Conservation (phyloP, 1,140 invertebrate genomes). For the Heliconius hermathena region DNA sequence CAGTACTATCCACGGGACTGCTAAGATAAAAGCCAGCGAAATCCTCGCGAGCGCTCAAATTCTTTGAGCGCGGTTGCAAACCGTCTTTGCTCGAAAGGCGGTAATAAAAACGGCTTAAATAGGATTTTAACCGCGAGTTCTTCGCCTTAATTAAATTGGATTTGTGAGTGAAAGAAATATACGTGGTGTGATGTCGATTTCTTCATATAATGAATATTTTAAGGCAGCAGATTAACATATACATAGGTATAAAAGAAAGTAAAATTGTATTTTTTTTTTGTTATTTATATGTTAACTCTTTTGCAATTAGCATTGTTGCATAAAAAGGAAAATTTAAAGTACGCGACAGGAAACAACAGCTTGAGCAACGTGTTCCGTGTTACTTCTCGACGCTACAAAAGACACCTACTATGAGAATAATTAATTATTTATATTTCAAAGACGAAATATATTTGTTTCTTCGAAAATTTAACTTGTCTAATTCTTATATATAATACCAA, state of each 20-base stretch:
- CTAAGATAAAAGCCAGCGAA: constrained; percentile 74
- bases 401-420: constrained; percentile 1
- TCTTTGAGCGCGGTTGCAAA: constrained; percentile 73
- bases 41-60: constrained; percentile 75
- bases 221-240: constrained; percentile 21
- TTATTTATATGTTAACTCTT: constrained; percentile 5
- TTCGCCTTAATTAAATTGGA: constrained; percentile 82
- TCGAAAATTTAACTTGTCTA: neutral
- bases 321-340: constrained; percentile 46
- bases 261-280: neutral
- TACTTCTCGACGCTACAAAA: constrained; percentile 11
- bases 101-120: constrained; percentile 82
- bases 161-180: constrained; percentile 80
- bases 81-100: constrained; percentile 77
- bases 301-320: constrained; percentile 39
- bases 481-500: no score
- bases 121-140: constrained; percentile 81
- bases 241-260: neutral
- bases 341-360: constrained; percentile 68
- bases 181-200: constrained; percentile 80
- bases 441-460: neutral
- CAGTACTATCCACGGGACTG: constrained; percentile 65
- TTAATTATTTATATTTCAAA: constrained; percentile 8
- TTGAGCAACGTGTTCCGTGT: constrained; percentile 47
- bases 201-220: constrained; percentile 50